Evolutionary conservation across 2,113 vertebrate species (phyloP), one percentile per base, ranked within the genome.

Genomic region (Lepisosteus oculatus): DNA sequence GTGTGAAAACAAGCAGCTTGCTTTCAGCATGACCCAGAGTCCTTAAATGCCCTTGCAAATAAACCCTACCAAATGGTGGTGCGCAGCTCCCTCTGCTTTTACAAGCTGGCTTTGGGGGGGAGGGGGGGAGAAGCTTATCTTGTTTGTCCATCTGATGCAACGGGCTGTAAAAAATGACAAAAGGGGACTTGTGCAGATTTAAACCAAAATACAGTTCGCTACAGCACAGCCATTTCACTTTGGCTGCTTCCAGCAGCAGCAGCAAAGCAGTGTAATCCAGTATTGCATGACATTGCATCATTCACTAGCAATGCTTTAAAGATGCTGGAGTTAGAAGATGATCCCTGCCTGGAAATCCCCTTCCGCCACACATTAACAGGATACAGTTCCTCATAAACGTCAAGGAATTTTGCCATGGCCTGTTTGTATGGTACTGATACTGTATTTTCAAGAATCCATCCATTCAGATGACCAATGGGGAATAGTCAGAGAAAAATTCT

Each of bases 31-130:
- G 64, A 66, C 64, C 13, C 8, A 9, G 14, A 68, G 68, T 76
- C 64, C 64, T 66, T 44, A 66, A n/a, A 66, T 45, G 64, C 43
- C 43, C 64, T 15, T 14, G 12, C 7, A 47, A 47, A 44, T 15
- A 66, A 47, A 47, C n/a, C 17, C 51, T 43, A 14, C 66, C 13
- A 29, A 11, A 56, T 51, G 13, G 42, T 29, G 15, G 47, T 80
- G 79, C 80, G 80, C 0, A 81, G 85, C 84, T 84, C 83, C 85
- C 80, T 85, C 85, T 77, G 80, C 83, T 89, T 79, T 83, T 75
- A 41, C 12, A 65, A 65, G 67, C 9, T 78, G 55, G 61, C 76
- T 51, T 51, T 51, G 1, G 71, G 79, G 57, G 82, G 77, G 78
- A 17, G 71, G 70, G 47, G 17, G 44, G 8, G 43, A 7, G 14